Conservation (phyloP, 30 jellyfish, hydroid and myxozoan species). For the Aurelia coerulea region DNA sequence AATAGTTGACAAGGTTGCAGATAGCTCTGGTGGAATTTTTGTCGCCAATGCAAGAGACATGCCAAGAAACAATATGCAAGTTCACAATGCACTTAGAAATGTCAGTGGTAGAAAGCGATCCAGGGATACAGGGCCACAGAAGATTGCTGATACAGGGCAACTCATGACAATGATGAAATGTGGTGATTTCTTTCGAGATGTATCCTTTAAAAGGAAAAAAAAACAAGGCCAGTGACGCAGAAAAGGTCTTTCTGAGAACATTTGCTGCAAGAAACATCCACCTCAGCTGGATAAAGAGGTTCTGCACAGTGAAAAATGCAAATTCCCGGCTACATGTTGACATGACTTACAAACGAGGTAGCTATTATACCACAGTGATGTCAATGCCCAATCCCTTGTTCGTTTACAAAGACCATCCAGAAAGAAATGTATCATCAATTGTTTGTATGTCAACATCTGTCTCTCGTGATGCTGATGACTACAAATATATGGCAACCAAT, state of each 20-base stretch:
- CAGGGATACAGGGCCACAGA: constrained; percentile 14
- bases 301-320: constrained; percentile 1
- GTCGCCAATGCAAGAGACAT: constrained; percentile 15
- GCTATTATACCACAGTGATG: constrained; percentile 8
- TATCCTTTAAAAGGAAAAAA: constrained; percentile 8
- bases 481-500: constrained; percentile 18
- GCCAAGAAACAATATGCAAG: constrained; percentile 16
- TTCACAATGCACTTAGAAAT: constrained; percentile 24
- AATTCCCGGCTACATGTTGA: constrained; percentile 15
- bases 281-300: not conserved
- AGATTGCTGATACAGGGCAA: not conserved
- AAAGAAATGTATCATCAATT: not conserved
- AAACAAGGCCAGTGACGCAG: constrained; percentile 14
- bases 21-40: not conserved
- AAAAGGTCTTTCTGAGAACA: constrained; percentile 6
- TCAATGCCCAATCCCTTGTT: constrained; percentile 19
- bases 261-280: not conserved
- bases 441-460: constrained; percentile 18
- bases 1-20: constrained; percentile 1
- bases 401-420: constrained; percentile 21
- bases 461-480: constrained; percentile 25
- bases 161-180: constrained; percentile 27
- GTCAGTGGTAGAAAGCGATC: constrained; percentile 9
- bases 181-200: constrained; percentile 18
- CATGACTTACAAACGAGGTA: constrained; percentile 40